phyloP scores from a whole-genome alignment of 2,888 invertebrate species.

The Tenodera sinensis region DNA sequence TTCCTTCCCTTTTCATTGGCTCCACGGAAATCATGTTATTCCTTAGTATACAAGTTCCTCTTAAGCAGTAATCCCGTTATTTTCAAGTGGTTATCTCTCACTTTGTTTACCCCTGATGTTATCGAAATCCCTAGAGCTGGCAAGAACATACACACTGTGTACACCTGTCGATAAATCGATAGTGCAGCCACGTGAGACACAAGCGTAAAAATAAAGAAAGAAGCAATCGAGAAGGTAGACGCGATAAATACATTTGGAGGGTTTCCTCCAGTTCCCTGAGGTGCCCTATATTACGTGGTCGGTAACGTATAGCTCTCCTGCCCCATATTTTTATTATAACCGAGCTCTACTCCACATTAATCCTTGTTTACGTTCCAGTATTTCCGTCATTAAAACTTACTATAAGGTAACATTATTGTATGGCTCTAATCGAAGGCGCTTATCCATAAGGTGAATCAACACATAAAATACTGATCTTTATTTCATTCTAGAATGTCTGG shows the following conservation, averaged over 20 bases:
- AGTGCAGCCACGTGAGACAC: not conserved
- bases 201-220: not conserved
- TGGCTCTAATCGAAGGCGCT: too few species aligned
- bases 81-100: too few species aligned
- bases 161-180: not conserved
- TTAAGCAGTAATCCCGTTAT: too few species aligned
- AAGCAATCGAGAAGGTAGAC: not conserved
- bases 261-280: not conserved
- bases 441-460: too few species aligned
- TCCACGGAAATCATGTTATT: too few species aligned
- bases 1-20: too few species aligned
- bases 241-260: not conserved
- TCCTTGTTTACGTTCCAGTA: not conserved
- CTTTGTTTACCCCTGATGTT: not conserved
- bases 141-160: not conserved
- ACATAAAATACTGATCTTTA: too few species aligned
- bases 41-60: too few species aligned
- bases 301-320: not conserved
- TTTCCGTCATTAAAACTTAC: not conserved
- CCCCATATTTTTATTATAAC: not conserved
- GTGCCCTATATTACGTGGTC: not conserved
- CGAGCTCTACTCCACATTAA: not conserved
- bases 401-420: not conserved
- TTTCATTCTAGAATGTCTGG: too few species aligned
- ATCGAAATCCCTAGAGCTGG: not conserved